Evolutionary conservation across 2,113 vertebrate genomes (phyloP), one percentile per base, ranked within the genome.

Genomic region (Isichthys henryi): DNA sequence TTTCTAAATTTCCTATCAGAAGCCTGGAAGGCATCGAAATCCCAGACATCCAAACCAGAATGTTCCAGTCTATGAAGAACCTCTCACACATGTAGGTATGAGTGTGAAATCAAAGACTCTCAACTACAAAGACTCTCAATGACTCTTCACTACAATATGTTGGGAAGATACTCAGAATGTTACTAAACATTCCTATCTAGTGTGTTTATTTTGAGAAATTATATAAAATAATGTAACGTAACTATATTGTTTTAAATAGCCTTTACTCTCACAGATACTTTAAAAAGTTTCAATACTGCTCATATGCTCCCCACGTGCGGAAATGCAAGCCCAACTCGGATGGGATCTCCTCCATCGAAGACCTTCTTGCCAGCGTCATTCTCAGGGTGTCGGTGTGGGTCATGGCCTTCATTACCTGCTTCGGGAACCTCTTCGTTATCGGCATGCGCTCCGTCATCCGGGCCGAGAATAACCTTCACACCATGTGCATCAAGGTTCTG

Each of bases 331-430:
- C 96, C 91, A 95, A 96, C 94, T 97, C 96, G 39, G 97, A 97
- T 0, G 96, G 97, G 23, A 96, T 97, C 93, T 97, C 97, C 50
- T 97, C 96, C 77, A 96, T 97, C 90, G 97, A 97, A 93, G 95
- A 97, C 93, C 95, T 97, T 89, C 93, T 96, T 92, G 96, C 97
- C 80, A 97, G 95, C 93, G 89, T 92, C n/a, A 94, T 97, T 90
- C 96, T 98, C 89, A 94, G 96, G 66, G 95, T 97, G 89, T 97
- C 95, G 23, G 95, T 97, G 66, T 97, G 97, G 96, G 96, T 98
- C 92, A 97, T 97, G 93, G 96, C 96, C 91, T 96, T 96, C 93
- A 94, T 97, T 88, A 97, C 96, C 43, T 96, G 96, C 94, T 97
- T 97, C 39, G 96, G 97, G 86, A 97, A 97, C 93, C 93, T 97